phyloP scores from a whole-genome alignment of 2,113 vertebrate genomes.

The Montifringilla adamsi region DNA sequence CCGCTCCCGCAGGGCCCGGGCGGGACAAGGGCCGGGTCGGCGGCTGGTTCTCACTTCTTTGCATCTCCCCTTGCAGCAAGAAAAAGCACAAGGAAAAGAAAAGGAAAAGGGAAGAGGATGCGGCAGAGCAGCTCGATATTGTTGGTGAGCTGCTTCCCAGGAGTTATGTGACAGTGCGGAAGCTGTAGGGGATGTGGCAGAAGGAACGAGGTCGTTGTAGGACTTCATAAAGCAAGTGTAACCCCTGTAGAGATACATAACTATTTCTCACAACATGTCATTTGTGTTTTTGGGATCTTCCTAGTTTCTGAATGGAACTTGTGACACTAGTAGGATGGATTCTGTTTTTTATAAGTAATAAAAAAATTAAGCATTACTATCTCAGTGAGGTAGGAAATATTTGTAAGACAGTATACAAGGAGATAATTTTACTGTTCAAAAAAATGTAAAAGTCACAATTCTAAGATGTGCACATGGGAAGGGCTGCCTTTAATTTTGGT shows the following conservation, averaged over 20 bases:
- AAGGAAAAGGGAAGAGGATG: constrained; percentile 83
- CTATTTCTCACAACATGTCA: rapidly evolving
- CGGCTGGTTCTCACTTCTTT: rapidly evolving
- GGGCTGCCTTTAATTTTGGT: neutral
- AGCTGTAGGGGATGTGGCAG: neutral
- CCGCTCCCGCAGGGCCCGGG: no score
- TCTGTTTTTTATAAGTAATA: neutral
- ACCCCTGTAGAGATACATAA: no score
- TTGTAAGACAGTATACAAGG: neutral
- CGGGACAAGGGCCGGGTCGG: rapidly evolving
- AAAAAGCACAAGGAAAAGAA: constrained; percentile 88
- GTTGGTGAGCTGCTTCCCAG: constrained; percentile 75
- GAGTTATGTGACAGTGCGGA: neutral
- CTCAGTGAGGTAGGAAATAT: neutral
- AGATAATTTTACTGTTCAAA: neutral
- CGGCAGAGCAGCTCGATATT: constrained; percentile 80
- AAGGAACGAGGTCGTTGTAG: neutral
- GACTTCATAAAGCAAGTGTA: neutral
- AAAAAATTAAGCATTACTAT: neutral
- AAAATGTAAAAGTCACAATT: neutral
- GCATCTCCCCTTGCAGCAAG: constrained; percentile 71
- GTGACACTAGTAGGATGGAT: neutral
- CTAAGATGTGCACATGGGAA: rapidly evolving
- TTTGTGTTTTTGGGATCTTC: neutral
- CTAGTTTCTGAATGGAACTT: neutral